phyloP scores from a whole-genome alignment of 2,113 vertebrate genomes.

The Lathamus discolor region DNA sequence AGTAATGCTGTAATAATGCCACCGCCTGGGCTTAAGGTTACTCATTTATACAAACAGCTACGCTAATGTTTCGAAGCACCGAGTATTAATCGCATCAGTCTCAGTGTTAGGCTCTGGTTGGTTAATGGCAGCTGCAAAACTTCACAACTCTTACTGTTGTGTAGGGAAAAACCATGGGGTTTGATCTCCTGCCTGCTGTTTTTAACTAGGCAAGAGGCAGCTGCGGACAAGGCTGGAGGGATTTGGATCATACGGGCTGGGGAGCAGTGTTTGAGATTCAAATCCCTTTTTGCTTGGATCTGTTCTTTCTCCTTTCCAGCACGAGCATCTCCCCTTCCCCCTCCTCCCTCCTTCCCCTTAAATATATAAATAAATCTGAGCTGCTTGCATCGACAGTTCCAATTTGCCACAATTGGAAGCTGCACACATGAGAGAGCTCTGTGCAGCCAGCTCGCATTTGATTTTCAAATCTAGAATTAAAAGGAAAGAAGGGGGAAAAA shows the following conservation, averaged over 20 bases:
- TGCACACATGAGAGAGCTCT: slow-evolving; percentile 72
- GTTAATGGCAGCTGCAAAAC: slow-evolving; percentile 51
- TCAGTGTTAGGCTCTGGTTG: slow-evolving; percentile 8
- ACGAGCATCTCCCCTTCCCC: not conserved
- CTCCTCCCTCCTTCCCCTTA: slow-evolving; percentile 43
- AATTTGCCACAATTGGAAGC: slow-evolving; percentile 74
- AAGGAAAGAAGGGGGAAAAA: slow-evolving; percentile 33
- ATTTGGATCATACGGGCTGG: slow-evolving; percentile 63
- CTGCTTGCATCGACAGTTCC: slow-evolving; percentile 71
- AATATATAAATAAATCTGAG: slow-evolving; percentile 74
- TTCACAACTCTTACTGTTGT: slow-evolving; percentile 7
- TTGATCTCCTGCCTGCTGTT: slow-evolving; percentile 59
- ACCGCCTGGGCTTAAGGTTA: slow-evolving; percentile 60
- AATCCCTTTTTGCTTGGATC: slow-evolving; percentile 61
- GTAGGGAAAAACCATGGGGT: not conserved
- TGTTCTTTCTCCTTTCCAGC: slow-evolving; percentile 45
- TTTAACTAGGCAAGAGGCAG: slow-evolving; percentile 60
- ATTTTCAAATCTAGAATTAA: slow-evolving; percentile 75
- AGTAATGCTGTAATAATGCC: slow-evolving; percentile 62
- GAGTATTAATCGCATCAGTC: slow-evolving; percentile 66
- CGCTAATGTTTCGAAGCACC: slow-evolving; percentile 64
- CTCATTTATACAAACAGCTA: slow-evolving; percentile 71
- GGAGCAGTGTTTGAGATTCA: slow-evolving; percentile 63
- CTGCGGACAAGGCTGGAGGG: slow-evolving; percentile 34
- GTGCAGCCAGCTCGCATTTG: slow-evolving; percentile 70